phyloP scores from a whole-genome alignment of 1,140 invertebrate species.

The Dysdera silvatica region DNA sequence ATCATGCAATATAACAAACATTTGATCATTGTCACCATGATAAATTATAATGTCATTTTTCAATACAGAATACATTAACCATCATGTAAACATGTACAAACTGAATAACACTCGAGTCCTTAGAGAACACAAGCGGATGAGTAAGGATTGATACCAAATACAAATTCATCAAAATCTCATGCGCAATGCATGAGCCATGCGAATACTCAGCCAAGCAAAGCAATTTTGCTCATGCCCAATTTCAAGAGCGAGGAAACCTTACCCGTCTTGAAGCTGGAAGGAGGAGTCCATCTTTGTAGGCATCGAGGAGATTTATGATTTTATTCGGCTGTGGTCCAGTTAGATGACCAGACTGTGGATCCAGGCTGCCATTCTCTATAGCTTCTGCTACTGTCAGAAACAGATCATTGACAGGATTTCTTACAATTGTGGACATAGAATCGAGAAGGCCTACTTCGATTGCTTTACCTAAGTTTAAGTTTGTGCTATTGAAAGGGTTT shows the following conservation, averaged over 20 bases:
- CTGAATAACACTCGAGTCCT: too few relatives aligned
- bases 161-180: too few relatives aligned
- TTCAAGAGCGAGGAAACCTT: slow-evolving; percentile 47
- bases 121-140: not conserved
- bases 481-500: slow-evolving; percentile 59
- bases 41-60: too few relatives aligned
- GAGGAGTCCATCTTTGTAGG: slow-evolving; percentile 73
- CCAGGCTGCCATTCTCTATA: slow-evolving; percentile 62
- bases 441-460: slow-evolving; percentile 67
- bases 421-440: slow-evolving; percentile 57
- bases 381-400: slow-evolving; percentile 60
- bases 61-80: too few relatives aligned
- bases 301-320: slow-evolving; percentile 65
- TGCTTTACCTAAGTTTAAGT: slow-evolving; percentile 64
- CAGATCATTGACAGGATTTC: slow-evolving; percentile 52
- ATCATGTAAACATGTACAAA: too few relatives aligned
- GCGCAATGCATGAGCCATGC: slow-evolving; percentile 26
- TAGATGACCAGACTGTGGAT: slow-evolving; percentile 62
- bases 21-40: too few relatives aligned
- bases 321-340: slow-evolving; percentile 55
- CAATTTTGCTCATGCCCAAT: slow-evolving; percentile 20
- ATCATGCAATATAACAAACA: too few relatives aligned
- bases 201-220: slow-evolving; percentile 30
- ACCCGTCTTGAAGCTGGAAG: slow-evolving; percentile 84
- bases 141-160: not conserved